A percentile compares a stretch with the other conserved stretches of the same genome.
phyloP scores from a whole-genome alignment of 1,140 invertebrate genomes.

The Drosophila nigrodunni region DNA sequence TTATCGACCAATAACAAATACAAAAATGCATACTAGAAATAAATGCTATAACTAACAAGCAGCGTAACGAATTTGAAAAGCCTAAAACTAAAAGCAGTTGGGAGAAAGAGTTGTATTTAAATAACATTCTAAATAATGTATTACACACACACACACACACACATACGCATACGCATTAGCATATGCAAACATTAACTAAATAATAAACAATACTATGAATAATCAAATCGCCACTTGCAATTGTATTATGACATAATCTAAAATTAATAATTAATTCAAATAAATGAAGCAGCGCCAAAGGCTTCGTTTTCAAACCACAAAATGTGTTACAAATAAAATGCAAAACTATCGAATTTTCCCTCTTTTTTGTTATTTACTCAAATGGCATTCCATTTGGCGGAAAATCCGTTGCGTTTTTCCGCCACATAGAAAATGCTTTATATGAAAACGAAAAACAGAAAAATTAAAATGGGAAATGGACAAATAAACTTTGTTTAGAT shows the following conservation, averaged over 20 bases:
- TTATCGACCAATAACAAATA: constrained; percentile 39
- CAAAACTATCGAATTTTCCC: constrained; percentile 5
- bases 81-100: neutral
- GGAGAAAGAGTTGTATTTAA: constrained; percentile 45
- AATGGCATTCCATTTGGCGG: neutral
- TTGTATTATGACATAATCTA: constrained; percentile 56
- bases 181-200: constrained; percentile 37
- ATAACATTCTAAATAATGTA: constrained; percentile 41
- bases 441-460: constrained; percentile 23
- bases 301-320: constrained; percentile 66
- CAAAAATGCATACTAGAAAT: constrained; percentile 21
- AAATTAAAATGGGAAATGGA: constrained; percentile 8
- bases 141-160: constrained; percentile 32
- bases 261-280: constrained; percentile 47
- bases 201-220: constrained; percentile 19
- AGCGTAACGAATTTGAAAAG: constrained; percentile 4
- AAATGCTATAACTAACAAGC: constrained; percentile 35
- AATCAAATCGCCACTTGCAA: constrained; percentile 44
- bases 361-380: constrained; percentile 4
- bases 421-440: constrained; percentile 9
- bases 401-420: constrained; percentile 9
- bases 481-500: constrained; percentile 15
- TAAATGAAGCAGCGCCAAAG: constrained; percentile 73
- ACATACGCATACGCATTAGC: constrained; percentile 3
- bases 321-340: constrained; percentile 77